These are phyloP conservation scores for Seira musarum DNA, from an alignment of 2,888 invertebrate species.

Conservation along the genomic window DNA sequence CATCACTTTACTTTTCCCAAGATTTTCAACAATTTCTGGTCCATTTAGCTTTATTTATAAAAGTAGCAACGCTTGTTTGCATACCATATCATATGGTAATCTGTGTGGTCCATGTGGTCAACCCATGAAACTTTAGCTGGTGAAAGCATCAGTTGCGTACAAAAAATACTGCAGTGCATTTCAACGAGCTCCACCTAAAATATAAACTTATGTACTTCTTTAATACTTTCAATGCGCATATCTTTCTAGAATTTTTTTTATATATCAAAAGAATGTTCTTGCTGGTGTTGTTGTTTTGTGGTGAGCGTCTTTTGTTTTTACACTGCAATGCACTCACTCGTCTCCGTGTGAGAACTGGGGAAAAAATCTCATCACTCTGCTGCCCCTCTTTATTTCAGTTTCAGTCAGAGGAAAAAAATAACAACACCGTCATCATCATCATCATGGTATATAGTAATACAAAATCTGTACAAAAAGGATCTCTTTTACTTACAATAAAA, in stretches of 20 bases:
- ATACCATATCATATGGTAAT: constrained; percentile 49
- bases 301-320: constrained; percentile 1
- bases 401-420: constrained; percentile 23
- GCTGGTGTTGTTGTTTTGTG: background rate
- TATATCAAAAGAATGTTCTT: background rate
- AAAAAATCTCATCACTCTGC: constrained; percentile 13
- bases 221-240: background rate
- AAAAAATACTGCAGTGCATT: constrained; percentile 14
- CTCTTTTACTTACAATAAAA: constrained; percentile 31
- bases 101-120: constrained; percentile 58
- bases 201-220: background rate
- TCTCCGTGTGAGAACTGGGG: background rate
- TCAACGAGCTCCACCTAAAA: background rate
- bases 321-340: constrained; percentile 4
- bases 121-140: constrained; percentile 43
- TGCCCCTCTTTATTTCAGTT: constrained; percentile 5
- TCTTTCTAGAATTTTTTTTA: background rate
- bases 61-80: constrained; percentile 29
- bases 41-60: too few species aligned
- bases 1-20: background rate
- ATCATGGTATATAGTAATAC: background rate
- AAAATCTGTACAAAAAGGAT: constrained; percentile 31
- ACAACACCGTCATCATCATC: constrained; percentile 43
- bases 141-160: constrained; percentile 7
- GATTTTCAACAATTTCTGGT: too few species aligned